Conservation (phyloP, 2,888 invertebrate genomes). For the Philhelius pedissequus region DNA sequence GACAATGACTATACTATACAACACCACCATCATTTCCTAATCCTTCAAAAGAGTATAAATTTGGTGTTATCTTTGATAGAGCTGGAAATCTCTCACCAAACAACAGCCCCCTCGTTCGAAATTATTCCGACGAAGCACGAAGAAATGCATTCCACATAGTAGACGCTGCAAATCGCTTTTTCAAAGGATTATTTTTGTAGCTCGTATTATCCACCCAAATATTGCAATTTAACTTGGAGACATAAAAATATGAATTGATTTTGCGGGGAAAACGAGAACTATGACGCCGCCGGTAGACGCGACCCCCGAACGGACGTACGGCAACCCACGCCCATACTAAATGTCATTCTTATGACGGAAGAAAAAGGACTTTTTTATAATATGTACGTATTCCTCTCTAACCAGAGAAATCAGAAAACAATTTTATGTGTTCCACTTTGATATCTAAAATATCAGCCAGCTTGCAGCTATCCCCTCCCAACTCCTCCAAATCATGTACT, state of each 20-base stretch:
- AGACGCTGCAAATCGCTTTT: slow-evolving; percentile 46
- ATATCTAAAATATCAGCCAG: slow-evolving; percentile 61
- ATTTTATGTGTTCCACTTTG: slow-evolving; percentile 64
- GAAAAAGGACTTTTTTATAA: neutral
- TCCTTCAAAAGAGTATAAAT: neutral
- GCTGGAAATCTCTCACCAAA: neutral
- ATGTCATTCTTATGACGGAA: slow-evolving; percentile 3
- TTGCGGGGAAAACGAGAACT: neutral
- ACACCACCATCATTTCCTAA: neutral
- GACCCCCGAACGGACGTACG: too few species aligned
- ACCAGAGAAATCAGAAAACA: slow-evolving; percentile 53
- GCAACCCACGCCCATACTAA: neutral
- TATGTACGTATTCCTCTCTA: neutral
- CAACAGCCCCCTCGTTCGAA: neutral
- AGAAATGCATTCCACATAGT: neutral
- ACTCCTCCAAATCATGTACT: too few species aligned
- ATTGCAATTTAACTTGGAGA: slow-evolving; percentile 55
- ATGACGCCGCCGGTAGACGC: neutral
- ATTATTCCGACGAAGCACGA: slow-evolving; percentile 15
- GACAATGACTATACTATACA: neutral
- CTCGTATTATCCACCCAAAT: slow-evolving; percentile 41
- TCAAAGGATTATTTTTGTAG: slow-evolving; percentile 57
- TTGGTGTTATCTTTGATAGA: neutral
- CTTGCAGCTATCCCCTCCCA: slow-evolving; percentile 44
- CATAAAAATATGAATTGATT: slow-evolving; percentile 61